Evolutionary conservation across 2,113 vertebrate species (phyloP), one percentile per base, ranked within the genome.

Genomic region (Phainopepla nitens): DNA sequence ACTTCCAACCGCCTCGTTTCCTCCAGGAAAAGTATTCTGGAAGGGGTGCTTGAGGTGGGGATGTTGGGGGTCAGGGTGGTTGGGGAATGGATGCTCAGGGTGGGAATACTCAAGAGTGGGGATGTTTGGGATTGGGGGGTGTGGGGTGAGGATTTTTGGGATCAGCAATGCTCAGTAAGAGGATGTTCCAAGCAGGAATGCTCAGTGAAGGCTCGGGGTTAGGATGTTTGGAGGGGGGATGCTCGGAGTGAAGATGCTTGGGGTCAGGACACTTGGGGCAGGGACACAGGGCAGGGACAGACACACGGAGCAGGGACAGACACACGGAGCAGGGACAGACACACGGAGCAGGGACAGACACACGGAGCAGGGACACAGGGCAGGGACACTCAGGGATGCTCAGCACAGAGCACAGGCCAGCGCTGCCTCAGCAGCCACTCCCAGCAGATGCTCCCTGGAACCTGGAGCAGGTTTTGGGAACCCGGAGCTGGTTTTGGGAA

Each of bases 391-490:
- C 2, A 53, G 16, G 75, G 41, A 61, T 4, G 54, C 20, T 77
- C 82, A 27, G 85, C 29, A 2, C 33, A 3, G 5, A 6, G 9
- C 24, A 3, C 3, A 1, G 35, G 14, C 2, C 0, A 64, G 75
- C 1, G 1, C 18, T 7, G 33, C 6, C 58, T 35, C 76, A 47
- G 62, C 2, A 2, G 53, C 44, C 20, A 47, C 53, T 92, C 61
- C 45, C 90, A 36, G 62, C 0, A 2, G 51, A 44, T 33, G 51
- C 57, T 88, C 70, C 76, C 42, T 10, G n/a, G n/a, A n/a, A n/a
- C n/a, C n/a, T n/a, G n/a, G n/a, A n/a, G n/a, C n/a, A n/a, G n/a
- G n/a, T n/a, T n/a, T n/a, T n/a, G n/a, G n/a, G n/a, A n/a, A n/a
- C n/a, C n/a, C n/a, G n/a, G n/a, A n/a, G n/a, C n/a, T n/a, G n/a